Percentiles rank a stretch among this genome's conserved stretches.
These are phyloP conservation scores for Biston betularia DNA, from an alignment of 2,888 invertebrate genomes.

Conservation along the genomic window DNA sequence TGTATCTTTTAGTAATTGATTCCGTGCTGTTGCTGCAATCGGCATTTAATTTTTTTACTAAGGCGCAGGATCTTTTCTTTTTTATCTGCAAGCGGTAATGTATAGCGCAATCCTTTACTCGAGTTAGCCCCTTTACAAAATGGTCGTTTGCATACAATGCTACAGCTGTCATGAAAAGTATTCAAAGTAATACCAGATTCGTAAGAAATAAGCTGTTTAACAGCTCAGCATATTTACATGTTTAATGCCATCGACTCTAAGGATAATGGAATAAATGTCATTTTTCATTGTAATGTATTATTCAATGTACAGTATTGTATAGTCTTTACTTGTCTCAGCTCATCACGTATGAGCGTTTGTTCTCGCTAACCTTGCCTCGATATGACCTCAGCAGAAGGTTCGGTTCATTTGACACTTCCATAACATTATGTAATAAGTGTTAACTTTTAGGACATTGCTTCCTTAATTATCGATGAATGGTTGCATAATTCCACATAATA, in stretches of 20 bases:
- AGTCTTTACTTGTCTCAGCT: slow-evolving; percentile 14
- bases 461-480: slow-evolving; percentile 44
- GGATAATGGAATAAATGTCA: not conserved
- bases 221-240: too few species aligned
- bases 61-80: too few species aligned
- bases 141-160: too few species aligned
- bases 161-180: too few species aligned
- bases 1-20: too few species aligned
- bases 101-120: too few species aligned
- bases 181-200: too few species aligned
- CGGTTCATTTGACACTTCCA: slow-evolving; percentile 54
- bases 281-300: slow-evolving; percentile 1
- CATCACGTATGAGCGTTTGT: slow-evolving; percentile 15
- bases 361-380: slow-evolving; percentile 26
- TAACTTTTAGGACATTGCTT: slow-evolving; percentile 45
- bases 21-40: too few species aligned
- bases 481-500: slow-evolving; percentile 40
- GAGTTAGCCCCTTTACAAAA: too few species aligned
- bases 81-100: too few species aligned
- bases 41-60: too few species aligned
- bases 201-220: too few species aligned
- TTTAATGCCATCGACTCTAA: not conserved
- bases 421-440: slow-evolving; percentile 40
- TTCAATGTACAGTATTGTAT: slow-evolving; percentile 4
- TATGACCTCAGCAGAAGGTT: slow-evolving; percentile 46